phyloP scores from a whole-genome alignment of 1,140 invertebrate species.

The Druon quercuslanigerum region DNA sequence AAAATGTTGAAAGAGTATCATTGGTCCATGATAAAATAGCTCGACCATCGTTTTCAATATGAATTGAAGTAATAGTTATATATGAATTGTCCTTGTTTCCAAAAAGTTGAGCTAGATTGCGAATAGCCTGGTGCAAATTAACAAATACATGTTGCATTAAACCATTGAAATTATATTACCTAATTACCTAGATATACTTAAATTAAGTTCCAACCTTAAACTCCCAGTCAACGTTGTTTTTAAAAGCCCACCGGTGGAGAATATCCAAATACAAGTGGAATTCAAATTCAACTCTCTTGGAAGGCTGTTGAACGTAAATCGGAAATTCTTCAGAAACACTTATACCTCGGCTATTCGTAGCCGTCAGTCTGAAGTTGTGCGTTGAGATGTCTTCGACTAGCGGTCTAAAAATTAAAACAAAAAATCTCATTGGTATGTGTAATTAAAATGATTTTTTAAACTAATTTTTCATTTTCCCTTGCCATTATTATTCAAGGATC shows the following conservation, averaged over 20 bases:
- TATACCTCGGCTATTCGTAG: constrained; percentile 84
- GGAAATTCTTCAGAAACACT: constrained; percentile 83
- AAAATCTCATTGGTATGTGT: background rate
- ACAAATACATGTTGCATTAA: constrained; percentile 16
- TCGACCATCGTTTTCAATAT: constrained; percentile 75
- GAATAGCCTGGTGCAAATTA: constrained; percentile 75
- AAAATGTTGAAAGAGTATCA: constrained; percentile 85
- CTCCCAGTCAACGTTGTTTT: constrained; percentile 83
- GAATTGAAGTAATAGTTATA: constrained; percentile 82
- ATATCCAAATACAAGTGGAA: constrained; percentile 83
- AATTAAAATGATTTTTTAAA: background rate
- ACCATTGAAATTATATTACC: background rate
- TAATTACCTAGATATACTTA: background rate
- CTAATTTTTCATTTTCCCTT: too few species aligned
- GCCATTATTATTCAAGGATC: background rate
- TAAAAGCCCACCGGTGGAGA: constrained; percentile 79
- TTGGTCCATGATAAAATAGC: constrained; percentile 91
- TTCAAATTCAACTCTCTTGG: constrained; percentile 77
- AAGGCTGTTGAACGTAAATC: constrained; percentile 86
- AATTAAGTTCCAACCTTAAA: constrained; percentile 65
- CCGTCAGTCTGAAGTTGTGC: constrained; percentile 87
- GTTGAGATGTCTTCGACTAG: constrained; percentile 89
- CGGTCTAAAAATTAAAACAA: constrained; percentile 78
- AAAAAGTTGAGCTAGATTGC: constrained; percentile 82
- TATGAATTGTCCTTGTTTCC: constrained; percentile 82